phyloP scores from a whole-genome alignment of 1,140 invertebrate species.

The Belonocnema kinseyi region DNA sequence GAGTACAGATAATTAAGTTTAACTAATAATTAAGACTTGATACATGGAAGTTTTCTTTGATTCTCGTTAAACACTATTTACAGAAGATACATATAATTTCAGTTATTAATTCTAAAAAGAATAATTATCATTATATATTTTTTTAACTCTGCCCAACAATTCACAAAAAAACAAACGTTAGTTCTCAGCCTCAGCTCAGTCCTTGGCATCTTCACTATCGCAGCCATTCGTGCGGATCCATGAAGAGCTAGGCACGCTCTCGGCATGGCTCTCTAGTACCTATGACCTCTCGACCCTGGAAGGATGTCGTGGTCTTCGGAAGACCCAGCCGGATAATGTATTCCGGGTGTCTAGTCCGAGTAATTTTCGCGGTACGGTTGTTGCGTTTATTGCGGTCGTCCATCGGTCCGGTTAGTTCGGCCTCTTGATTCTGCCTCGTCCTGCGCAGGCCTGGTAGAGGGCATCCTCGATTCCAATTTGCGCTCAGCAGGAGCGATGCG shows the following conservation, averaged over 20 bases:
- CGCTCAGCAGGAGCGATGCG: conserved; percentile 71
- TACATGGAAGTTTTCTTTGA: too few species aligned
- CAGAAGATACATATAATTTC: too few species aligned
- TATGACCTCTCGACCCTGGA: conserved; percentile 52
- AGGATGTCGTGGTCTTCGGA: conserved; percentile 19
- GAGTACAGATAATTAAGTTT: too few species aligned
- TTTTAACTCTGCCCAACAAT: too few species aligned
- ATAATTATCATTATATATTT: too few species aligned
- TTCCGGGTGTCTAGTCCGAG: conserved; percentile 63
- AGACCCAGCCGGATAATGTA: conserved; percentile 60
- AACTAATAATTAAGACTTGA: too few species aligned
- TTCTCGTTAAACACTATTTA: too few species aligned
- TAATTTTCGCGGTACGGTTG: conserved; percentile 67
- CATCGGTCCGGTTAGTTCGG: conserved; percentile 58
- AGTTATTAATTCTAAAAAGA: too few species aligned
- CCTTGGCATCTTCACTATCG: neutral
- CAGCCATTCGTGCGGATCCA: conserved; percentile 3
- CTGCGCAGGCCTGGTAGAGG: conserved; percentile 42
- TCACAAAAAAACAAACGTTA: too few species aligned
- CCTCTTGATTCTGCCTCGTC: conserved; percentile 27
- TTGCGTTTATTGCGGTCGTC: conserved; percentile 71
- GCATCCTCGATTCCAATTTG: conserved; percentile 68
- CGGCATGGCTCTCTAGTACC: conserved; percentile 11
- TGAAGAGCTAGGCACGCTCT: conserved; percentile 37
- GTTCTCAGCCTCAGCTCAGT: too few species aligned